Evolutionary conservation across 2,888 invertebrate species (phyloP), one percentile per base, ranked within the genome.

Genomic region (Scrobipalpa atriplicella): DNA sequence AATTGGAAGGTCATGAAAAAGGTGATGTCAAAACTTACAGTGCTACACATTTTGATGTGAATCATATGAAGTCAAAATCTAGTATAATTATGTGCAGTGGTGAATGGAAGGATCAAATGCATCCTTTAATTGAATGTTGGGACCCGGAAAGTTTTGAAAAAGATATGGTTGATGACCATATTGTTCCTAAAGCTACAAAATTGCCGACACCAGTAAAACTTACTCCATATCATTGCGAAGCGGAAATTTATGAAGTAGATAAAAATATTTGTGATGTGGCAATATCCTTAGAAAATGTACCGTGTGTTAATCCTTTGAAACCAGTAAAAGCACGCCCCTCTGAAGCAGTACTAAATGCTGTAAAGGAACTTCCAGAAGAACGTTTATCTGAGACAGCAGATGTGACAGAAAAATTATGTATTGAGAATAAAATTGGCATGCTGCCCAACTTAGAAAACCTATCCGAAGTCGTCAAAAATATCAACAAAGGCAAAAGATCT

Each of bases 81-180:
- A 93, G 92, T 70, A 87, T 94, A 62, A 79, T 91, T 51, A 89
- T 92, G 78, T 87, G 89, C 64, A 87, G 89, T 66, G 92, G 91
- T 6, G 93, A 94, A 69, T 95, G 94, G 93, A 93, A 94, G 69
- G 95, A 95, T 75, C 92, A 95, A 75, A 90, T 94, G 70, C 94
- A 95, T 75, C 94, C 95, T 8, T 84, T 95, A 36, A 93, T 95
- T 68, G 94, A 94, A 75, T 92, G 94, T 1, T 93, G 95, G 87
- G 94, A 95, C 76, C 95, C 94, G 94, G 94, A 94, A 72, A 90
- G 92, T 69, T 94, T 95, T 80, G 95, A 95, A 81, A 94, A 93
- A 75, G 94, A 95, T 76, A 86, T 92, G 1, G 89, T 84, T 67
- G 86, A 90, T 67, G 92, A 94, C 16, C 90, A 92, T 67, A 89